These are phyloP conservation scores for Glaucomys volans DNA, from an alignment of 2,113 vertebrate species.

Conservation along the genomic window DNA sequence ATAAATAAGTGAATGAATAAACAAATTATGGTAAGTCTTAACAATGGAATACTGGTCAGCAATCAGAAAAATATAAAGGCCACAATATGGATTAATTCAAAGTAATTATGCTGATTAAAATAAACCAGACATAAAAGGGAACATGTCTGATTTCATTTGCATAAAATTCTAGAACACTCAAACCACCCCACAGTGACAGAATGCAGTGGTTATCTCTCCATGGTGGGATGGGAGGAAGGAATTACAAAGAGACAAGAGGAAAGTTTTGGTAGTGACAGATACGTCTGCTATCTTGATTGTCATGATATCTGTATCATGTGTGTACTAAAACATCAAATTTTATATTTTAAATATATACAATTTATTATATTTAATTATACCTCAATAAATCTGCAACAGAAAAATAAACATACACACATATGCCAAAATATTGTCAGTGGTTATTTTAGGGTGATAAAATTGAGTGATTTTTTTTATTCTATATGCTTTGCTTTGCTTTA, in stretches of 20 bases:
- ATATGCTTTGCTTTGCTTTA: neutral
- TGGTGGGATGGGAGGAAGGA: neutral
- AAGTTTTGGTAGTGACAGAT: neutral
- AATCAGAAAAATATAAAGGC: neutral
- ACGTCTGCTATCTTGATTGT: neutral
- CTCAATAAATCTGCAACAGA: neutral
- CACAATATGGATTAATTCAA: neutral
- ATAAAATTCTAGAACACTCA: slow-evolving; percentile 32
- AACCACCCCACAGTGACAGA: neutral
- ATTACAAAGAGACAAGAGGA: neutral
- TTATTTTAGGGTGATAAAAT: neutral
- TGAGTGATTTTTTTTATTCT: neutral
- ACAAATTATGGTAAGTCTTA: neutral
- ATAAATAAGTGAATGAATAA: neutral
- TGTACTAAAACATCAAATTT: neutral
- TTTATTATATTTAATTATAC: slow-evolving; percentile 11
- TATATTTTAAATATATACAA: neutral
- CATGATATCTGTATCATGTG: neutral
- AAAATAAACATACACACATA: neutral
- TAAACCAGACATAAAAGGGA: neutral
- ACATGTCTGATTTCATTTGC: neutral
- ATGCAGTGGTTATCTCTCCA: neutral
- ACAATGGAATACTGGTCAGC: neutral
- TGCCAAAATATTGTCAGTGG: neutral
- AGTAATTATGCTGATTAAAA: neutral